Base-by-base conservation (phyloP, 2,113 vertebrate species). In the Apteryx owenii region DNA sequence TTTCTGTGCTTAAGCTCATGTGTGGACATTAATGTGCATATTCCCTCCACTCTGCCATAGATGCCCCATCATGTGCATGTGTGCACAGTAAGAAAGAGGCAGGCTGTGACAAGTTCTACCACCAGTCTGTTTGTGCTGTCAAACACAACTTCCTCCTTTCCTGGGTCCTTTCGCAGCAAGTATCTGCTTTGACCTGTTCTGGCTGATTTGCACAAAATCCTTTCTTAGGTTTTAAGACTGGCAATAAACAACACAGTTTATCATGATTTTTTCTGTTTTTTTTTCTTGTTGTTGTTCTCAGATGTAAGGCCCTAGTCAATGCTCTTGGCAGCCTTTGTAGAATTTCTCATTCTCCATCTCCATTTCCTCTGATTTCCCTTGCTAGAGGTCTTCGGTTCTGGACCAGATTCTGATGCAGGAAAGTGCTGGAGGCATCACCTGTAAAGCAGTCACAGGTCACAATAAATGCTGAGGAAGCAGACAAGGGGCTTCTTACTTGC, bases 131-230 rank as follows among this genome's bases (percentile, higher is more conserved):
- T 19, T 29, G 56, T 18, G 56, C 56, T 33, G 26, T 79, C 85
- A 51, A 7, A 77, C 51, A 38, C 38, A 65, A 25, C 38, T 79
- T 87, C 48, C 29, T 80, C 53, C 53, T 81, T 51, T 25, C 29
- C 5, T 4, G 33, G 25, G 72, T 53, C 9, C 21, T 36, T 73
- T 77, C 0, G 0, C 53, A 53, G 50, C 7, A 48, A 48, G 46
- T 48, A 48, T 48, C 42, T 58, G 15, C 29, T 93, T 85, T 65
- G 65, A 60, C 53, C 28, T 2, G 5, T 75, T 64, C 23, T 3
- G 3, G 7, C 16, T 19, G 28, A 72, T 33, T 48, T 69, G 38
- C 46, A 61, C 28, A 71, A 84, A 96, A 68, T 69, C 36, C 42
- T 79, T 79, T 64, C 61, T 79, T 68, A 71, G 42, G 20, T 18